phyloP scores from a whole-genome alignment of 2,888 invertebrate species.

The Hyalella azteca region DNA sequence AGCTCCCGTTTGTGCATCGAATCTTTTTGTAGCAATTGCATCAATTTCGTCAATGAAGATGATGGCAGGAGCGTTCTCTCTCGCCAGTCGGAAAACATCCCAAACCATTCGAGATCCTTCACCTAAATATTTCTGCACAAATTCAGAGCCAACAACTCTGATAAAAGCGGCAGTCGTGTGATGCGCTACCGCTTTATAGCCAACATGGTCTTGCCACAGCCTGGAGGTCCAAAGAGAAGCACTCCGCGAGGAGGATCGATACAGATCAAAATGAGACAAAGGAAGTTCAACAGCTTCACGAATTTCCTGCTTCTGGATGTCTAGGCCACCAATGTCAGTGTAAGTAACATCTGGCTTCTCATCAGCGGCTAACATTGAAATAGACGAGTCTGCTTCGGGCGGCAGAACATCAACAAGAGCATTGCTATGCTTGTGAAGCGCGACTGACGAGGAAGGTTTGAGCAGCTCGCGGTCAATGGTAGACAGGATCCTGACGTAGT shows the following conservation, averaged over 20 bases:
- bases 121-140: slow-evolving; percentile 98
- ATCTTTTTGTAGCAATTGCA: slow-evolving; percentile 98
- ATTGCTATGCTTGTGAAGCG: slow-evolving; percentile 98
- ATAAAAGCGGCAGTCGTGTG: slow-evolving; percentile 76
- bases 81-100: slow-evolving; percentile 97
- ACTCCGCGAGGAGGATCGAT: slow-evolving; percentile 99
- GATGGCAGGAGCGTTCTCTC: slow-evolving; percentile 98
- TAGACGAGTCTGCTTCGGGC: slow-evolving; percentile 98
- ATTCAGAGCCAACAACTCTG: slow-evolving; percentile 95
- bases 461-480: slow-evolving; percentile 96
- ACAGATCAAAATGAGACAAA: slow-evolving; percentile 93
- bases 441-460: slow-evolving; percentile 97
- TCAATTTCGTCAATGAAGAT: slow-evolving; percentile 99
- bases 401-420: slow-evolving; percentile 99
- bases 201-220: slow-evolving; percentile 99
- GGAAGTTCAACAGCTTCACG: slow-evolving; percentile 98
- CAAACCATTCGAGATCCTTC: slow-evolving; percentile 99
- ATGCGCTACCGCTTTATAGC: slow-evolving; percentile 98
- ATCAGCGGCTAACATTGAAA: slow-evolving; percentile 89
- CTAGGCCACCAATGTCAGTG: slow-evolving; percentile 98
- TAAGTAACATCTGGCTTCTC: slow-evolving; percentile 98
- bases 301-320: slow-evolving; percentile 99
- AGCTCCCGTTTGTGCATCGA: slow-evolving; percentile 98
- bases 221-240: slow-evolving; percentile 98
- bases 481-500: slow-evolving; percentile 97